A percentile compares a stretch with the other conserved stretches of the same genome.
Evolutionary conservation across 2,888 invertebrate species (phyloP).

Genomic region (Melinaea marsaeus): DNA sequence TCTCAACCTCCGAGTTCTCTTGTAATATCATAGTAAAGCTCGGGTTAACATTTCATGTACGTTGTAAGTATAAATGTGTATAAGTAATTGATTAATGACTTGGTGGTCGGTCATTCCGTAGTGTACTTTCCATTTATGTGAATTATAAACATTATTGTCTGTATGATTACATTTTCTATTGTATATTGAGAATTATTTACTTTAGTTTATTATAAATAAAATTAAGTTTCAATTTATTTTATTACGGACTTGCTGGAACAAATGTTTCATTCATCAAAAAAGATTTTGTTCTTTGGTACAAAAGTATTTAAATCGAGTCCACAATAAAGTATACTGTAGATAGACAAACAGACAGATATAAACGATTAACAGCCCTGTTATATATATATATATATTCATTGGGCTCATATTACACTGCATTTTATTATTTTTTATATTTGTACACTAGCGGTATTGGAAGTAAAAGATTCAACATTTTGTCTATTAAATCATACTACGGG

Average conservation of each 20-base stretch:
- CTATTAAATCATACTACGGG: background rate
- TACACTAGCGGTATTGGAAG: background rate
- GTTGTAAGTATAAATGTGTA: conserved; percentile 13
- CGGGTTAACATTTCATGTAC: conserved; percentile 7
- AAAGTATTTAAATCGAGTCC: conserved; percentile 14
- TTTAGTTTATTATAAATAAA: conserved; percentile 41
- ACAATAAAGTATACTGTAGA: conserved; percentile 41
- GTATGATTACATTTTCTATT: conserved; percentile 48
- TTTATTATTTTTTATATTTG: conserved; percentile 14
- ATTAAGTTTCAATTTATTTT: conserved; percentile 37
- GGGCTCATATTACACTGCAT: conserved; percentile 41
- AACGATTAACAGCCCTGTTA: conserved; percentile 58
- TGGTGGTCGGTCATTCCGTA: conserved; percentile 42
- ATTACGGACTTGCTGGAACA: conserved; percentile 22
- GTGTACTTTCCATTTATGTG: conserved; percentile 46
- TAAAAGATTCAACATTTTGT: background rate
- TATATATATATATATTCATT: conserved; percentile 61
- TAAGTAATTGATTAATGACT: conserved; percentile 11
- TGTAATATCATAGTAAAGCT: conserved; percentile 9
- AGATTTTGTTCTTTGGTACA: conserved; percentile 12
- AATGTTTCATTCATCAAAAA: conserved; percentile 2
- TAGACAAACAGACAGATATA: conserved; percentile 48
- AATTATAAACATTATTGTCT: conserved; percentile 43
- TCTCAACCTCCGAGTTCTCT: background rate
- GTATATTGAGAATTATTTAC: conserved; percentile 60